A percentile compares a stretch with the other conserved stretches of the same genome.
phyloP scores from a whole-genome alignment of 1,140 invertebrate genomes.

The Conus betulinus region DNA sequence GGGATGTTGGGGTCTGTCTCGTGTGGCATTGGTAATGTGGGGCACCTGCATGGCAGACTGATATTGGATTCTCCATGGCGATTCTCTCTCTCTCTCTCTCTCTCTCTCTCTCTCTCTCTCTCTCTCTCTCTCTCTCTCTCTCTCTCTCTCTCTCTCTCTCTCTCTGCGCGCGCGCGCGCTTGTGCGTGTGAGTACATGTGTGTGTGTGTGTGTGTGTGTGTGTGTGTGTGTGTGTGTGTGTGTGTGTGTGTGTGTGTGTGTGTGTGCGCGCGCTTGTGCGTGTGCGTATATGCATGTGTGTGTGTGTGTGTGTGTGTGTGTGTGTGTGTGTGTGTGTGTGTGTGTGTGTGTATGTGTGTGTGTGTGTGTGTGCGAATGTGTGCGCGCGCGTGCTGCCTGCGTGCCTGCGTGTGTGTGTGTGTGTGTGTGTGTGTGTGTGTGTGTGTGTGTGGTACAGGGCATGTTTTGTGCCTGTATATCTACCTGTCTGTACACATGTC shows the following conservation, averaged over 20 bases:
- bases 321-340: constrained; percentile 15
- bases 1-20: no score
- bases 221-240: constrained; percentile 5
- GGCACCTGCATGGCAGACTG: no score
- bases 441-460: no score
- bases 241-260: background rate
- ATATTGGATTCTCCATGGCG: no score
- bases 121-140: no score
- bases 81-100: no score
- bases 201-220: constrained; percentile 11
- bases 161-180: background rate
- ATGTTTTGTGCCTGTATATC: no score
- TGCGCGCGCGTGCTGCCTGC: background rate
- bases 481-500: no score
- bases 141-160: no score
- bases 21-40: no score
- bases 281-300: background rate
- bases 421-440: no score
- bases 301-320: constrained; percentile 11
- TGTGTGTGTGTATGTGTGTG: background rate
- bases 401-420: background rate
- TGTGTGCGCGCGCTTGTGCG: background rate
- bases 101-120: no score
- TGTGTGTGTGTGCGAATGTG: background rate
- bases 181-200: background rate